Percentiles rank a stretch among this genome's conserved stretches.
Conservation (phyloP, 2,113 vertebrate genomes). For the Dryoscopus gambensis region DNA sequence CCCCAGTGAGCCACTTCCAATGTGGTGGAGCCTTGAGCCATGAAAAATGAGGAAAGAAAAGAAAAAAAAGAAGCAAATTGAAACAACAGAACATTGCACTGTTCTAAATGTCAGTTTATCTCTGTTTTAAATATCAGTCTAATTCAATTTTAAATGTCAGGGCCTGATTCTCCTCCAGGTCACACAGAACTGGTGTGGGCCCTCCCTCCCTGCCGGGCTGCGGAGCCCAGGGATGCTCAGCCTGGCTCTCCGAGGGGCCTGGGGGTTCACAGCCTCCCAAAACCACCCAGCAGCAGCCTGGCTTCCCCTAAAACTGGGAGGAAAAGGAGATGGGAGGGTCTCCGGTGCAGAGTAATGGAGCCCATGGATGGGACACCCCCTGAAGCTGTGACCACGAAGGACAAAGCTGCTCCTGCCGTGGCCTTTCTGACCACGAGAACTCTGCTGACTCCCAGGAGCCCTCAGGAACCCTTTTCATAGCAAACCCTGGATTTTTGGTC, state of each 20-base stretch:
- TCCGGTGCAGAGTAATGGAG: neutral
- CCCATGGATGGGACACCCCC: rapidly evolving
- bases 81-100: neutral
- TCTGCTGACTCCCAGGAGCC: neutral
- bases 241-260: rapidly evolving
- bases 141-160: neutral
- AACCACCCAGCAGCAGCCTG: neutral
- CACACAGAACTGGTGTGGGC: neutral
- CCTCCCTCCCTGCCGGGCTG: neutral
- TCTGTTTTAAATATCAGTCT: neutral
- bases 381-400: rapidly evolving
- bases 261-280: neutral
- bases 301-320: rapidly evolving
- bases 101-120: slow-evolving; percentile 11
- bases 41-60: neutral
- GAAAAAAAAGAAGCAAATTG: neutral
- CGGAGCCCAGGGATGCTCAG: neutral
- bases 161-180: neutral
- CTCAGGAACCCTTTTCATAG: neutral
- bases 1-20: neutral
- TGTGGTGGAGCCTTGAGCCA: neutral
- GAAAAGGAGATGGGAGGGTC: rapidly evolving
- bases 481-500: neutral
- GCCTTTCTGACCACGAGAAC: neutral
- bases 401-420: rapidly evolving